A percentile compares a stretch with the other conserved stretches of the same genome.
Conservation (phyloP, 2,113 vertebrate species). For the Paralichthys olivaceus region DNA sequence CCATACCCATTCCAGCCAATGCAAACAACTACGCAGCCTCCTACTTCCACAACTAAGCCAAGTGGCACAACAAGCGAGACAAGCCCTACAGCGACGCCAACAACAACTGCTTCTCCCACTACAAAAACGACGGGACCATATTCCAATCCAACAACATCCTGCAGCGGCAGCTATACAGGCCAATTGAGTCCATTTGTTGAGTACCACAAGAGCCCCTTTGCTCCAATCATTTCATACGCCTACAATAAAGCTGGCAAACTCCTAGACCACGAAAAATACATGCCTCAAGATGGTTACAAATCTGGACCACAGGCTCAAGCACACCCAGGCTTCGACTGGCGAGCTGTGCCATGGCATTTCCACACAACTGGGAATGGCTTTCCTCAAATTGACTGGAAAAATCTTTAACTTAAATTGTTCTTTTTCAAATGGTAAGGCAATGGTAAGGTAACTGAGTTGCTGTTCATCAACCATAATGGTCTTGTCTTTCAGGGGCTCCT, state of each 20-base stretch:
- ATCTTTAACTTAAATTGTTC: not conserved
- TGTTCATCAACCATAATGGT: not conserved
- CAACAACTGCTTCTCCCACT: not conserved
- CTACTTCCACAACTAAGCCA: not conserved
- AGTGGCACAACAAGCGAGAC: not conserved
- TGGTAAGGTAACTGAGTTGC: not conserved
- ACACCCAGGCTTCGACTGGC: slow-evolving; percentile 15
- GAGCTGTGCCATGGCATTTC: slow-evolving; percentile 9
- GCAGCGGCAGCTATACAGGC: not conserved
- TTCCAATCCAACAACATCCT: not conserved
- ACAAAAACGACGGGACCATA: not conserved
- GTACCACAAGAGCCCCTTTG: not conserved
- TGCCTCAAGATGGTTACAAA: slow-evolving; percentile 4
- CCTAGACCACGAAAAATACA: not conserved
- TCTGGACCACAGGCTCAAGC: not conserved
- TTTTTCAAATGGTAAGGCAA: not conserved
- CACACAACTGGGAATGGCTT: not conserved
- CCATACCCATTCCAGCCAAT: not conserved
- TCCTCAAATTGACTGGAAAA: not conserved
- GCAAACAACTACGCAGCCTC: not conserved
- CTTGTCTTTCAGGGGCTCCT: slow-evolving; percentile 17
- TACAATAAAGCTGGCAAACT: not conserved
- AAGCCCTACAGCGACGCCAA: not conserved
- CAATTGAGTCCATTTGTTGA: not conserved
- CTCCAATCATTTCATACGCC: not conserved